Conservation (phyloP, 2,113 vertebrate genomes). For the Sisor rabdophorus region DNA sequence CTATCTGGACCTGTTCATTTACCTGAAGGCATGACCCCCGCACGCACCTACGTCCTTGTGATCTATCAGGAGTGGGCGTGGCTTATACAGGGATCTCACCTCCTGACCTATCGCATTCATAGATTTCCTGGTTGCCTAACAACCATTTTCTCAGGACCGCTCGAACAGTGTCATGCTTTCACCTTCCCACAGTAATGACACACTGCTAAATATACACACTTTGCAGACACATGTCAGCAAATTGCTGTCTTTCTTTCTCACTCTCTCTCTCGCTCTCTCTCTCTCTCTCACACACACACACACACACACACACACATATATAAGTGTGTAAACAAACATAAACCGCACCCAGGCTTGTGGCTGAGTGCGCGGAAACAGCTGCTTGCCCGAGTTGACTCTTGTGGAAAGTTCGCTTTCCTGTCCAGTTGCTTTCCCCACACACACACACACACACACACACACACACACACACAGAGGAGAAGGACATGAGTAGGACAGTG, state of each 20-base stretch:
- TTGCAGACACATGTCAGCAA: constrained; percentile 4
- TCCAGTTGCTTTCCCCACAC: constrained; percentile 5
- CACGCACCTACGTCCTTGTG: too few species aligned
- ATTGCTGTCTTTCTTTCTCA: too few species aligned
- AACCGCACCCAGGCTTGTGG: constrained; percentile 37
- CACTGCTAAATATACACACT: neutral
- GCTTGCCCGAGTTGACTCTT: constrained; percentile 30
- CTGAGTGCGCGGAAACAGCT: constrained; percentile 31
- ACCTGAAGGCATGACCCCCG: too few species aligned
- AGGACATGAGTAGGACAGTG: constrained; percentile 10
- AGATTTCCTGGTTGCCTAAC: neutral
- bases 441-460: constrained; percentile 21
- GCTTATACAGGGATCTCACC: too few species aligned
- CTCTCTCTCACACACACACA: neutral
- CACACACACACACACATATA: neutral
- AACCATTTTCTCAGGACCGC: neutral
- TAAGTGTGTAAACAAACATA: constrained; percentile 24
- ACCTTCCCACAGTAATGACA: constrained; percentile 5
- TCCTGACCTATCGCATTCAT: too few species aligned
- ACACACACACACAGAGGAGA: neutral
- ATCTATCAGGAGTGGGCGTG: too few species aligned
- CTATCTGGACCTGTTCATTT: too few species aligned
- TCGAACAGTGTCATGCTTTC: neutral
- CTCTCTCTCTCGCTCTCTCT: neutral
- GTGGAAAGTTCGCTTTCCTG: constrained; percentile 37